These are phyloP conservation scores for Nemurella pictetii DNA, from an alignment of 2,888 invertebrate genomes.

Conservation along the genomic window DNA sequence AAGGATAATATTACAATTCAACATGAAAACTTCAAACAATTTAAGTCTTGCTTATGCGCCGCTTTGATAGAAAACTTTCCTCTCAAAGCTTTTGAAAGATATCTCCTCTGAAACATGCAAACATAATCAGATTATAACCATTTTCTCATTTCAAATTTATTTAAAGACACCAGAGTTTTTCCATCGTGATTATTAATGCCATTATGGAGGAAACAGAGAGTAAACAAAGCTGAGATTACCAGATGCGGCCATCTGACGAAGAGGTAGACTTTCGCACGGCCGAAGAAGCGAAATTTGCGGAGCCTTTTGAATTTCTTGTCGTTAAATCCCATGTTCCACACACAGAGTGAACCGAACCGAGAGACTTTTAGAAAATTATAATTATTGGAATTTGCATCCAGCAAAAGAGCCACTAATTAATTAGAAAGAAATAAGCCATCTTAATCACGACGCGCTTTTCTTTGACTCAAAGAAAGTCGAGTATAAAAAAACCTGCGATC, in stretches of 20 bases:
- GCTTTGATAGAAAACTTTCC: slow-evolving; percentile 21
- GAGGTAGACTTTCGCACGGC: slow-evolving; percentile 63
- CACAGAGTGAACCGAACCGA: background rate
- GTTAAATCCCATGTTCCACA: slow-evolving; percentile 55
- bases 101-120: background rate
- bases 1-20: slow-evolving; percentile 17
- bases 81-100: background rate
- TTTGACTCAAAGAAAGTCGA: background rate
- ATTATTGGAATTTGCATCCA: background rate
- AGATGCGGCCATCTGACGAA: slow-evolving; percentile 63
- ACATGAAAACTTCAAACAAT: slow-evolving; percentile 24
- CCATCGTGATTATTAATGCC: slow-evolving; percentile 10
- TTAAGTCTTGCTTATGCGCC: background rate
- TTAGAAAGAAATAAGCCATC: slow-evolving; percentile 2
- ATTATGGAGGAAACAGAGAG: background rate
- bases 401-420: background rate
- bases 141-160: slow-evolving; percentile 10
- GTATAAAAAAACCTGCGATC: background rate
- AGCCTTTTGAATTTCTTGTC: slow-evolving; percentile 59
- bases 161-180: slow-evolving; percentile 7
- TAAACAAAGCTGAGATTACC: slow-evolving; percentile 51
- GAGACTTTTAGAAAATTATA: background rate
- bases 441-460: slow-evolving; percentile 2
- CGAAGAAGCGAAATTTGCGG: slow-evolving; percentile 61
- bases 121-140: slow-evolving; percentile 25